These are phyloP conservation scores for Leptoteleia sp. DNA, from an alignment of 1,140 invertebrate species.

Conservation along the genomic window DNA sequence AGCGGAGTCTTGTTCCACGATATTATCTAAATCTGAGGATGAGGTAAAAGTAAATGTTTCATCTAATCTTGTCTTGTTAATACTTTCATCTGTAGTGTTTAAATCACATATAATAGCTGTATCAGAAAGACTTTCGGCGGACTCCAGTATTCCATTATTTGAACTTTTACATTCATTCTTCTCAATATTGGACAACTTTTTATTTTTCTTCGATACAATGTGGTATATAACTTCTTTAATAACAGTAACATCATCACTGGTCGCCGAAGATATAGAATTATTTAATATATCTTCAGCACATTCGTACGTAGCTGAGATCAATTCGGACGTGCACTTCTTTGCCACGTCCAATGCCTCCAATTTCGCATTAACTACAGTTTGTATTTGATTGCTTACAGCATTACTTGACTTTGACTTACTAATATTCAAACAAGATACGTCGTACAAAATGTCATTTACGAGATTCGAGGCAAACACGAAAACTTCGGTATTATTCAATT, in stretches of 20 bases:
- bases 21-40: slow-evolving; percentile 42
- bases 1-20: slow-evolving; percentile 65
- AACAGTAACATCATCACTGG: slow-evolving; percentile 59
- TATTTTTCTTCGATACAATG: slow-evolving; percentile 63
- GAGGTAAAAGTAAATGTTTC: slow-evolving; percentile 15
- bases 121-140: neutral
- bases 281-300: slow-evolving; percentile 5
- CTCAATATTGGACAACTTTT: slow-evolving; percentile 63
- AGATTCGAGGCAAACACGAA: slow-evolving; percentile 64
- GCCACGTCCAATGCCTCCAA: slow-evolving; percentile 50
- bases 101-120: neutral
- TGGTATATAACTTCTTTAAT: slow-evolving; percentile 74
- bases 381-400: slow-evolving; percentile 20
- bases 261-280: neutral
- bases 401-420: slow-evolving; percentile 8
- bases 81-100: slow-evolving; percentile 23
- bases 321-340: slow-evolving; percentile 47
- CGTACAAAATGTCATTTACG: slow-evolving; percentile 68
- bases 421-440: slow-evolving; percentile 56
- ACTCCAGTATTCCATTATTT: neutral
- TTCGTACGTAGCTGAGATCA: slow-evolving; percentile 12
- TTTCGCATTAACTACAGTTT: slow-evolving; percentile 34
- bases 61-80: slow-evolving; percentile 16
- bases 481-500: slow-evolving; percentile 69
- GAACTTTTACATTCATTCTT: slow-evolving; percentile 6